These are phyloP conservation scores for Watsonalla cultraria DNA, from an alignment of 2,888 invertebrate species.

Conservation along the genomic window DNA sequence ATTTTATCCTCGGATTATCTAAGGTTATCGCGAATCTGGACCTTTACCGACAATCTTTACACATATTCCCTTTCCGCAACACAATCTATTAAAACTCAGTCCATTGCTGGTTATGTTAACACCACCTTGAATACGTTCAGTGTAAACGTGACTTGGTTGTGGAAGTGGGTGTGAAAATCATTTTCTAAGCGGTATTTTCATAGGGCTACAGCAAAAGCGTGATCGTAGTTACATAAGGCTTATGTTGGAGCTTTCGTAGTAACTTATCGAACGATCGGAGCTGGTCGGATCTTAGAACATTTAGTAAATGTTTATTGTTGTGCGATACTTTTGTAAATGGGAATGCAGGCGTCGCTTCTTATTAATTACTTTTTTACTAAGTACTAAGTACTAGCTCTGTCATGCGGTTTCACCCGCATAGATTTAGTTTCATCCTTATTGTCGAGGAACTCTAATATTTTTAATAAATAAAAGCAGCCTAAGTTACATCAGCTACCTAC, in stretches of 20 bases:
- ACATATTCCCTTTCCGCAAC: conserved; percentile 10
- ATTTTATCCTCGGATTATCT: conserved; percentile 67
- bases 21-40: conserved; percentile 63
- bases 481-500: too few relatives aligned
- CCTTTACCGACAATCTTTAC: conserved; percentile 27
- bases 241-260: conserved; percentile 52
- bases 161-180: conserved; percentile 2
- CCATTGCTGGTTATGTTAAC: conserved; percentile 20
- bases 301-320: conserved; percentile 28
- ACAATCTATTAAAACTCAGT: conserved; percentile 5
- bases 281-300: conserved; percentile 23
- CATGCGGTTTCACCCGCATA: too few relatives aligned
- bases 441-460: too few relatives aligned
- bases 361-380: conserved; percentile 4
- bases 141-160: conserved; percentile 20
- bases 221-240: conserved; percentile 61
- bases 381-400: too few relatives aligned
- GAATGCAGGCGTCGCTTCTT: conserved; percentile 3
- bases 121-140: neutral
- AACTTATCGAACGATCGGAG: conserved; percentile 33
- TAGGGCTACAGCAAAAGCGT: conserved; percentile 40
- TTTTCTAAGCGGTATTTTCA: conserved; percentile 9
- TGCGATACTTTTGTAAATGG: conserved; percentile 11
- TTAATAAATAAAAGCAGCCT: too few relatives aligned
- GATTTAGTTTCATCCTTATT: too few relatives aligned